A percentile compares a stretch with the other conserved stretches of the same genome.
Evolutionary conservation across 2,797 vertebrate species (phyloP).

Genomic region (Cyclopterus lumpus): DNA sequence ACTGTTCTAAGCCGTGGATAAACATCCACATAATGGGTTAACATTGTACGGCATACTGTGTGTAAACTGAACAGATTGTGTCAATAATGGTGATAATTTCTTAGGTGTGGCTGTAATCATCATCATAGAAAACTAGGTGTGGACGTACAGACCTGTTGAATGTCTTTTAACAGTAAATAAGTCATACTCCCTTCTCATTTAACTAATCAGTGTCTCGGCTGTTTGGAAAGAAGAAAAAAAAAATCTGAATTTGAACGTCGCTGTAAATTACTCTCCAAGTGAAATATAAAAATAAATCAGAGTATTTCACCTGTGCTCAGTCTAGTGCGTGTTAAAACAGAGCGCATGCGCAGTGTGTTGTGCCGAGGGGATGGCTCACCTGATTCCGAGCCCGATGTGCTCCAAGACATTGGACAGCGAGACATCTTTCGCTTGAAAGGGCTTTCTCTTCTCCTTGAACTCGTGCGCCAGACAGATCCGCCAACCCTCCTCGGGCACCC

Average conservation of each 20-base stretch:
- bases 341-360: background rate
- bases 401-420: conserved; percentile 85
- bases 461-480: conserved; percentile 93
- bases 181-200: background rate
- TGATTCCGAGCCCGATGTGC: conserved; percentile 89
- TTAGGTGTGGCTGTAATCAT: background rate
- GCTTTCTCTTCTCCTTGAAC: conserved; percentile 93
- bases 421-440: conserved; percentile 89
- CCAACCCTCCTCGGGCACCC: conserved; percentile 91
- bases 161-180: background rate
- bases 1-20: conserved; percentile 3
- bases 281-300: background rate
- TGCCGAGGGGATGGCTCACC: conserved; percentile 77
- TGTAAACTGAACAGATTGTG: background rate
- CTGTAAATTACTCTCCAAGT: background rate
- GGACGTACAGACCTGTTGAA: background rate
- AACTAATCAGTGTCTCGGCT: background rate
- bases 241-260: background rate
- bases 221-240: no score
- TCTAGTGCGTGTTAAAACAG: no score
- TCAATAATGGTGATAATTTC: background rate
- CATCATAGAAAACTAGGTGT: background rate
- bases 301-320: background rate
- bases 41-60: background rate
- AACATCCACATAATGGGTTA: background rate